Conservation (phyloP, 2,888 invertebrate species). For the Leptopterna dolabrata region DNA sequence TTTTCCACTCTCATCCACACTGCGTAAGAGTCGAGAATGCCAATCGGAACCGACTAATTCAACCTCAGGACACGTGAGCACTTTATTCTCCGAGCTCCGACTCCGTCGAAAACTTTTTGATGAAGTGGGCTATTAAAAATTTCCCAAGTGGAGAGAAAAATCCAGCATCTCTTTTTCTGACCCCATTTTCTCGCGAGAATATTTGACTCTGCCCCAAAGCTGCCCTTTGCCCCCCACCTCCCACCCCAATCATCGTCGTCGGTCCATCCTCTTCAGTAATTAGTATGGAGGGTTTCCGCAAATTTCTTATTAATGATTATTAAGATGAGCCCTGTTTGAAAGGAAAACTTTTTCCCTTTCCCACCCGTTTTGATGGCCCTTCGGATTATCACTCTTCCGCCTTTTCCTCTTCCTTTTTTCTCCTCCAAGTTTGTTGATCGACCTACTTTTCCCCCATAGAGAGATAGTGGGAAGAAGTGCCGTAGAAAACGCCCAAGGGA, state of each 20-base stretch:
- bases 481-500: not conserved
- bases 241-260: too few species aligned
- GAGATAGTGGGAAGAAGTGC: not conserved
- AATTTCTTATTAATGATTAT: slow-evolving; percentile 9
- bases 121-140: not conserved
- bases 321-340: slow-evolving; percentile 1
- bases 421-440: slow-evolving; percentile 1
- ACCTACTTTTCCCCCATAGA: not conserved
- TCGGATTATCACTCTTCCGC: not conserved
- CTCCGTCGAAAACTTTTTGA: not conserved
- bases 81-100: too few species aligned
- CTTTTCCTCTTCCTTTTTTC: not conserved
- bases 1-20: too few species aligned
- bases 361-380: not conserved
- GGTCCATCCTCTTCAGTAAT: not conserved
- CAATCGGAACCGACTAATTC: too few species aligned
- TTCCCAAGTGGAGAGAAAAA: not conserved
- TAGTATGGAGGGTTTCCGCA: not conserved
- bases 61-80: too few species aligned
- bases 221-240: not conserved
- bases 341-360: not conserved
- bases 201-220: not conserved
- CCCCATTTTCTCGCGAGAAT: not conserved
- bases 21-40: too few species aligned
- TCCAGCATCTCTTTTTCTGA: not conserved